Evolutionary conservation across 2,113 vertebrate species (phyloP).

Genomic region (Amazona guildingii): DNA sequence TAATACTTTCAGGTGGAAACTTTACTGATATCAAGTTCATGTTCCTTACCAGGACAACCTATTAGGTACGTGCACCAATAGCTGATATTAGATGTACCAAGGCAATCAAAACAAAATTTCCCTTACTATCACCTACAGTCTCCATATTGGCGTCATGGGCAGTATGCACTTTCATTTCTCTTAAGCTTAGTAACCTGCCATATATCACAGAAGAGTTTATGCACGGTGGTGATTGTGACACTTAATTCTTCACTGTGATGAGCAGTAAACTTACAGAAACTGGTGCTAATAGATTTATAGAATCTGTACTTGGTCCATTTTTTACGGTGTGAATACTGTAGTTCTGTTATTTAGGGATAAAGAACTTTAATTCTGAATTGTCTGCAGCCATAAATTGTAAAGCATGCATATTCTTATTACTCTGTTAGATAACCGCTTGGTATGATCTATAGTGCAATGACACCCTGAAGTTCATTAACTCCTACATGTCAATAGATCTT

Average conservation of each 20-base stretch:
- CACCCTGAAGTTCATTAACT: neutral
- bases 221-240: neutral
- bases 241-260: neutral
- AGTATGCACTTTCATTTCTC: neutral
- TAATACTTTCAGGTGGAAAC: neutral
- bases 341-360: neutral
- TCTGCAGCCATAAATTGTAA: neutral
- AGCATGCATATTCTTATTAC: neutral
- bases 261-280: neutral
- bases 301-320: neutral
- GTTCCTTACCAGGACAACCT: neutral
- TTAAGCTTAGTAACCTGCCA: neutral
- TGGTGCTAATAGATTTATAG: neutral
- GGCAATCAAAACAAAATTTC: neutral
- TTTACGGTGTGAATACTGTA: neutral
- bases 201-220: neutral
- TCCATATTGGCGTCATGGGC: neutral
- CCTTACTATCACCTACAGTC: fast-evolving
- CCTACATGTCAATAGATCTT: neutral
- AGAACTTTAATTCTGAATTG: neutral
- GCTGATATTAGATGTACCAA: neutral
- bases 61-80: neutral
- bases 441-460: neutral
- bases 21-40: neutral
- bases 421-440: neutral